Conservation (phyloP, 2,113 vertebrate species). For the Caranx melampygus region DNA sequence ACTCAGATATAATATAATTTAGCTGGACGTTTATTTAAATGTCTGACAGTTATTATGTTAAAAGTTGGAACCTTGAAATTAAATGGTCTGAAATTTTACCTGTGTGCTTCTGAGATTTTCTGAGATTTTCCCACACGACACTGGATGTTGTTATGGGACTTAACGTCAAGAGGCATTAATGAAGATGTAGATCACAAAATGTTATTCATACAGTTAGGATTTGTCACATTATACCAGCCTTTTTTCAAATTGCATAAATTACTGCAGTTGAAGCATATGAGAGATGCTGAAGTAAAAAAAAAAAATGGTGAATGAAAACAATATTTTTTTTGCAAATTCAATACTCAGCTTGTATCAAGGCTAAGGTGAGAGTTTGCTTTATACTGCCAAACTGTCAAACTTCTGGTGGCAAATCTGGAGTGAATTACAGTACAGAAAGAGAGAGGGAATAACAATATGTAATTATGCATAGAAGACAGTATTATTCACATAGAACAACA, state of each 20-base stretch:
- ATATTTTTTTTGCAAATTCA: not conserved
- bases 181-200: conserved; percentile 31
- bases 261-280: not conserved
- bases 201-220: conserved; percentile 23
- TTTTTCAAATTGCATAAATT: conserved; percentile 1
- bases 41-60: not conserved
- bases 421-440: not conserved
- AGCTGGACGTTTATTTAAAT: not conserved
- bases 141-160: conserved; percentile 1
- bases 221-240: conserved; percentile 1
- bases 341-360: not conserved
- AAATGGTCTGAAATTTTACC: conserved; percentile 4
- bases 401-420: not conserved
- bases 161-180: conserved; percentile 23
- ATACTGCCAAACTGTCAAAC: not conserved
- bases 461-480: not conserved
- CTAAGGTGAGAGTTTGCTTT: not conserved
- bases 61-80: not conserved
- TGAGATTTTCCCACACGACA: conserved; percentile 1
- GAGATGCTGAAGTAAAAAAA: not conserved
- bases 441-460: not conserved
- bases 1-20: not conserved
- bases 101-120: not conserved
- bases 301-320: conserved; percentile 15
- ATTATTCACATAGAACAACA: not conserved